Evolutionary conservation across 2,888 invertebrate genomes (phyloP), one percentile per base, ranked within the genome.

Genomic region (Candidula unifasciata): DNA sequence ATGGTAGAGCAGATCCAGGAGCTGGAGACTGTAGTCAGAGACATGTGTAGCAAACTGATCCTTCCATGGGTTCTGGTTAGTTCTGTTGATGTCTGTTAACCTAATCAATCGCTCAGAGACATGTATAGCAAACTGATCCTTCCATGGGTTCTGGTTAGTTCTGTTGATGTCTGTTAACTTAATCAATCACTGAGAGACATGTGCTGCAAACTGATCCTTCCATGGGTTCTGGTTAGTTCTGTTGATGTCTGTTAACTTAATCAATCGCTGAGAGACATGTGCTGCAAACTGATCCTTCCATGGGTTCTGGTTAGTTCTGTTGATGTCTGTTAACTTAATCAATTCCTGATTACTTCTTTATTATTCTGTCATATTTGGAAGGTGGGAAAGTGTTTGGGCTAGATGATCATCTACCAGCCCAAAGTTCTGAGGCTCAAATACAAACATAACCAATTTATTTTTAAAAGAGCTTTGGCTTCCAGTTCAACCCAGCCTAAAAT

Each of bases 21-120:
- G 8, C 68, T 80, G 68, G 44, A 66, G n/a, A 8, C 66, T 52
- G 44, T 80, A 0, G 24, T 80, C 52, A 68, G 27, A 27, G 68
- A 33, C 30, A 33, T 80, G 24, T 80, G 80, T 27, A 66, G 66
- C 30, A 52, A 68, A 30, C 64, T 68, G 2, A n/a, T 80, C 33
- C 66, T 80, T 69, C 80, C 80, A 44, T 80, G 80, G 80, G 33
- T 68, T 18, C 10, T 78, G 66, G 78, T 78, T 35, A 78, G 78
- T 78, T 66, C 60, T 21, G 57, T 76, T 52, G 8, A 18, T 24
- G 33, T 68, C 68, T 44, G 44, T 3, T 44, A 3, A 44, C 44
- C 44, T 10, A 3, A 44, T n/a, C n/a, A n/a, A n/a, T n/a, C n/a
- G 44, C 44, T 10, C 44, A 44, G 44, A 44, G 5, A 44, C 21